phyloP scores from a whole-genome alignment of 1,140 invertebrate species.

The Neoseiulus cucumeris region DNA sequence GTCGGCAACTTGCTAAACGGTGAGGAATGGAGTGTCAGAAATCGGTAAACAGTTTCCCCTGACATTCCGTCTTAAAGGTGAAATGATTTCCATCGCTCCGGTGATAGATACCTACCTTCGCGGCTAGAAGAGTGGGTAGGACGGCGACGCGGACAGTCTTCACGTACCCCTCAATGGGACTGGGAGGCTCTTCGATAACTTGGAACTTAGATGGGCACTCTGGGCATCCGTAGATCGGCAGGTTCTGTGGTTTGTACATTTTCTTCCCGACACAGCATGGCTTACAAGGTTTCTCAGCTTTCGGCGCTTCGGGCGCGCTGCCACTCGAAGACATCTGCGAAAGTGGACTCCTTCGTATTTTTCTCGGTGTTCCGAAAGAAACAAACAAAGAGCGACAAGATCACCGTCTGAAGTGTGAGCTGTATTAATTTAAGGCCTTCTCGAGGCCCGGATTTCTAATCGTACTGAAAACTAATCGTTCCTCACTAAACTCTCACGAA shows the following conservation, averaged over 20 bases:
- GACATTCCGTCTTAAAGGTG: neutral
- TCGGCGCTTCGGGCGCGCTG: neutral
- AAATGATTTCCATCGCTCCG: neutral
- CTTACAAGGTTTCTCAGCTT: neutral
- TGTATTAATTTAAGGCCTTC: no score
- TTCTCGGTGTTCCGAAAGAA: no score
- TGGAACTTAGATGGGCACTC: slow-evolving; percentile 3
- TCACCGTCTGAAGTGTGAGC: no score
- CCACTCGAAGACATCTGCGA: no score
- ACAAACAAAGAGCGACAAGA: no score
- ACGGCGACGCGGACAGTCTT: neutral
- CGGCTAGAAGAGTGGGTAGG: neutral
- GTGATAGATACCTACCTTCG: neutral
- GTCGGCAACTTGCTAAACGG: neutral
- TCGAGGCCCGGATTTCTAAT: no score
- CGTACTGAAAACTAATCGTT: no score
- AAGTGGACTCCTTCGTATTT: no score
- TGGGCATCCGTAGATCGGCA: neutral
- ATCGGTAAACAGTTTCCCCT: neutral
- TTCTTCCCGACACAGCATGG: slow-evolving; percentile 5
- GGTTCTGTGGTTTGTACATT: neutral
- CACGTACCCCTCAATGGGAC: neutral
- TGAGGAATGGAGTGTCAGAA: neutral
- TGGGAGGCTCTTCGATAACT: neutral
- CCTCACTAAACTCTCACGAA: no score